Conservation (phyloP, 1,140 invertebrate genomes). For the Drosophila ogumai region DNA sequence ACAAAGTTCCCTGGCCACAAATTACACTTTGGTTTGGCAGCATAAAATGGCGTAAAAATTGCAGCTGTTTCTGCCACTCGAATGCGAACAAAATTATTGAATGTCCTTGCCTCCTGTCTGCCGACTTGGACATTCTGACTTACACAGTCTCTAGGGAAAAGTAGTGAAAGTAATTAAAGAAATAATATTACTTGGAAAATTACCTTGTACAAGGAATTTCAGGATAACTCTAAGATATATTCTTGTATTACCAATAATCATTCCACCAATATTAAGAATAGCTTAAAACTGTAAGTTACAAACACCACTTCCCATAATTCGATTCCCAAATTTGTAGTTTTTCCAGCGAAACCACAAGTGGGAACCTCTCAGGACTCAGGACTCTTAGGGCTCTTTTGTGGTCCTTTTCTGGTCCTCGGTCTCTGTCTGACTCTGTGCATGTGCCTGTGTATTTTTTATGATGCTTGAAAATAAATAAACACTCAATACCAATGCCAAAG, state of each 20-base stretch:
- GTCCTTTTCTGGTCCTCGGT: slow-evolving; percentile 26
- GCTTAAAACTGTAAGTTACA: background rate
- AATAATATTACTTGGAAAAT: background rate
- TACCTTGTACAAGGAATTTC: background rate
- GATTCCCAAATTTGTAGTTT: background rate
- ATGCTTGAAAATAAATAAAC: slow-evolving; percentile 83
- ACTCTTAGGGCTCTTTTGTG: slow-evolving; percentile 8
- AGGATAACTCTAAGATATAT: background rate
- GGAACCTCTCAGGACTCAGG: slow-evolving; percentile 7
- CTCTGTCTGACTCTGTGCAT: slow-evolving; percentile 36
- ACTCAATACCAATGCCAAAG: slow-evolving; percentile 79
- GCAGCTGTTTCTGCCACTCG: slow-evolving; percentile 69
- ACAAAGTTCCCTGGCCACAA: slow-evolving; percentile 79
- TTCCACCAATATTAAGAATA: background rate
- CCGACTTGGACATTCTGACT: background rate
- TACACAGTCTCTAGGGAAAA: background rate
- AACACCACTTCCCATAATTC: background rate
- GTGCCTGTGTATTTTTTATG: slow-evolving; percentile 76
- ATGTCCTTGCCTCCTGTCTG: slow-evolving; percentile 47
- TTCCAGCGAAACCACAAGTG: slow-evolving; percentile 1
- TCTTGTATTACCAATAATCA: background rate
- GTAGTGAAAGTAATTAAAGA: background rate
- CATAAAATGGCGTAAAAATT: slow-evolving; percentile 81
- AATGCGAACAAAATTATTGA: slow-evolving; percentile 74
- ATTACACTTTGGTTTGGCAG: slow-evolving; percentile 77